Evolutionary conservation across 2,888 invertebrate species (phyloP).

Genomic region (Conops quadrifasciatus): DNA sequence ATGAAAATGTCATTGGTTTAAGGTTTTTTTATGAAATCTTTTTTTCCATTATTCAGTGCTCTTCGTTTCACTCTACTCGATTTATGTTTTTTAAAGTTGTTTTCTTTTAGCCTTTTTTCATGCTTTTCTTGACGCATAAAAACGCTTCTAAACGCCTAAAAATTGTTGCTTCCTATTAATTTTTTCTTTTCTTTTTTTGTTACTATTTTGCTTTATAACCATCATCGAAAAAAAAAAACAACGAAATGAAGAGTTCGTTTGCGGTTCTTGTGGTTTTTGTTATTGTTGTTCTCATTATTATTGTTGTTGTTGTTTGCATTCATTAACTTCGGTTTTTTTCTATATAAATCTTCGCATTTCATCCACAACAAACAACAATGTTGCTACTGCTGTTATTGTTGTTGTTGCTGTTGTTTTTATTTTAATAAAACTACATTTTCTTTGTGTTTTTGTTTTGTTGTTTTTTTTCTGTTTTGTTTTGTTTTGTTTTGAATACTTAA

Average conservation of each 20-base stretch:
- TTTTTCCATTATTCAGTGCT: conserved; percentile 8
- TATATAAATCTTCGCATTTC: too few species aligned
- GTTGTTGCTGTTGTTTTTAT: conserved; percentile 30
- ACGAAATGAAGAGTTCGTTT: conserved; percentile 19
- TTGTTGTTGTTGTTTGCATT: conserved; percentile 22
- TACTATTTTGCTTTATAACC: conserved; percentile 15
- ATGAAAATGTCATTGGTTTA: not conserved
- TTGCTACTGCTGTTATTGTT: conserved; percentile 34
- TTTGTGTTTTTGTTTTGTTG: too few species aligned
- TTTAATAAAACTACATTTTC: too few species aligned
- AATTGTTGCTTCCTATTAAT: conserved; percentile 35
- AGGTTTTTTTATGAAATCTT: too few species aligned
- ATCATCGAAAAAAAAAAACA: too few species aligned
- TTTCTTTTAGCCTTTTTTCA: conserved; percentile 38
- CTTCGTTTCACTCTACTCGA: not conserved
- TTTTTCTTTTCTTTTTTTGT: conserved; percentile 36
- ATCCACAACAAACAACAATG: too few species aligned
- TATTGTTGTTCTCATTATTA: conserved; percentile 21
- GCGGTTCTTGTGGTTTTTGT: conserved; percentile 36
- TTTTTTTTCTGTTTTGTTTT: too few species aligned
- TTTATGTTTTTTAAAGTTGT: conserved; percentile 35
- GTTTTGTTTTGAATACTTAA: too few species aligned
- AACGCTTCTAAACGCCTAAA: conserved; percentile 31
- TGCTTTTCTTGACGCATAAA: conserved; percentile 17
- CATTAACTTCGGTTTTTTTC: conserved; percentile 11